These are phyloP conservation scores for Cyprinodon diabolis DNA, from an alignment of 2,797 vertebrate genomes.

Conservation along the genomic window DNA sequence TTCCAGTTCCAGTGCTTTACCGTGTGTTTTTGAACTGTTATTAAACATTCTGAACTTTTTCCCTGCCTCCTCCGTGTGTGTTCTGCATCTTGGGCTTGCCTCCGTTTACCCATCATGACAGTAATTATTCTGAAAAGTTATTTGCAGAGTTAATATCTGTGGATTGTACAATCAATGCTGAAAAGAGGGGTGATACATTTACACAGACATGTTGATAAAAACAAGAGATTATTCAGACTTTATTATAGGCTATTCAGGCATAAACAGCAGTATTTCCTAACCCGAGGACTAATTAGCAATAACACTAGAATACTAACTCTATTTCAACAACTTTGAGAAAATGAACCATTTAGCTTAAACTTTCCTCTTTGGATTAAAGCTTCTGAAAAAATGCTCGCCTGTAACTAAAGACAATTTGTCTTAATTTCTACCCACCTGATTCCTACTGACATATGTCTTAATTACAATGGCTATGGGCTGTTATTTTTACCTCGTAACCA, in stretches of 20 bases:
- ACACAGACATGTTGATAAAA: background rate
- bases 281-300: background rate
- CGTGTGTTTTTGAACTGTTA: no score
- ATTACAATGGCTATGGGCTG: conserved; percentile 57
- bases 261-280: background rate
- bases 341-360: background rate
- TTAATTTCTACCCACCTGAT: conserved; percentile 44
- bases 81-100: no score
- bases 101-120: background rate
- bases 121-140: no score
- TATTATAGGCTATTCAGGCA: background rate
- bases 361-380: background rate
- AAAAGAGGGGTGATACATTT: background rate
- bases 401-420: conserved; percentile 25
- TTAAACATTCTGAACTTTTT: no score
- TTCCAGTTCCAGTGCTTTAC: no score
- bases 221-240: background rate
- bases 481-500: conserved; percentile 26
- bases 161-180: background rate
- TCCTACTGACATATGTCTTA: conserved; percentile 40
- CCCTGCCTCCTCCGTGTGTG: no score
- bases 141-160: background rate
- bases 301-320: background rate
- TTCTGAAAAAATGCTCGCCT: background rate
- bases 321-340: background rate